Conservation (phyloP, 2,797 vertebrate species). For the Fratercula arctica region DNA sequence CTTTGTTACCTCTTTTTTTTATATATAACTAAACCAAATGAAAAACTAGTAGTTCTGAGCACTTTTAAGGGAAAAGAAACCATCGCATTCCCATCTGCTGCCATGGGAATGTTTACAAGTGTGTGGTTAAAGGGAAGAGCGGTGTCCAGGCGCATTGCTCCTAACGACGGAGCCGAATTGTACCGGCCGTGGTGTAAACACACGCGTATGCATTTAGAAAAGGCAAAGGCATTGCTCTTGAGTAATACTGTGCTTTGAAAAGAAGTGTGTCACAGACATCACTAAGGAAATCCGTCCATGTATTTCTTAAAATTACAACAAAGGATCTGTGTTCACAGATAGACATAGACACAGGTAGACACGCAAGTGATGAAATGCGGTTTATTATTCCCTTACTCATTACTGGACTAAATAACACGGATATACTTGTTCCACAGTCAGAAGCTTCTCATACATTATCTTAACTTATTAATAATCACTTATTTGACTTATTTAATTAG, state of each 20-base stretch:
- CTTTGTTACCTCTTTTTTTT: neutral
- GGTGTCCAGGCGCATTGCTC: neutral
- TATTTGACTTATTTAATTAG: neutral
- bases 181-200: neutral
- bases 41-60: neutral
- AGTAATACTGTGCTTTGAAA: neutral
- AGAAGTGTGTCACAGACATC: neutral
- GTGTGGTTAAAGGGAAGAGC: neutral
- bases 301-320: neutral
- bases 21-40: neutral
- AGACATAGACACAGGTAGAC: neutral
- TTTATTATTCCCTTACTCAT: neutral
- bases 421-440: neutral
- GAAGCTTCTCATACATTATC: neutral
- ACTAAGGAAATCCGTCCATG: neutral
- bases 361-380: accelerated
- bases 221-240: neutral
- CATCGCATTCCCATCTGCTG: neutral
- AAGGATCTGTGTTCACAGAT: neutral
- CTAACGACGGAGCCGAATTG: neutral
- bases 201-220: neutral
- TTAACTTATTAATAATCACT: neutral
- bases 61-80: neutral
- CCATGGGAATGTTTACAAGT: neutral
- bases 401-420: neutral